Percentiles rank a stretch among this genome's conserved stretches.
These are phyloP conservation scores for Hippocampus guttulatus DNA, from an alignment of 2,113 vertebrate species.

Conservation along the genomic window DNA sequence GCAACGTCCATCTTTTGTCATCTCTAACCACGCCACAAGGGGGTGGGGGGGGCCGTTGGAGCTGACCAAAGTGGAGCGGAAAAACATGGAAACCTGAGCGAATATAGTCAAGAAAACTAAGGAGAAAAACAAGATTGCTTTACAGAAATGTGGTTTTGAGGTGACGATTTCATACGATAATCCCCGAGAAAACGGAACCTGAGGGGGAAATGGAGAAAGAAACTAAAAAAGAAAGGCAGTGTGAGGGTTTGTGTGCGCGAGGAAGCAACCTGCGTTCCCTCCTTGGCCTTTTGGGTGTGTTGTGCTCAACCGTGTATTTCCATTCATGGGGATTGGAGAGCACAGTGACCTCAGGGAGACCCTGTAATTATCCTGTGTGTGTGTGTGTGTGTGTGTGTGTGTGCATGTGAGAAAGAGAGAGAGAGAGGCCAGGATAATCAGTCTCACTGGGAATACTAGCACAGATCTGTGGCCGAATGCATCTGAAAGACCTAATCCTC, in stretches of 20 bases:
- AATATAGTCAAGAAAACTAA: slow-evolving; percentile 4
- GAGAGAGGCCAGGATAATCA: slow-evolving; percentile 70
- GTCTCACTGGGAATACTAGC: slow-evolving; percentile 73
- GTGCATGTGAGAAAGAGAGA: too few relatives aligned
- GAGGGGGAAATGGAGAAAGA: not conserved
- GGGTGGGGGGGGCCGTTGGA: slow-evolving; percentile 47
- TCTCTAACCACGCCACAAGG: slow-evolving; percentile 44
- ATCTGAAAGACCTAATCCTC: slow-evolving; percentile 62
- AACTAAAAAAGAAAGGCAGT: slow-evolving; percentile 1
- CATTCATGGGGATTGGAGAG: slow-evolving; percentile 51
- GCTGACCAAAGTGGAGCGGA: slow-evolving; percentile 19
- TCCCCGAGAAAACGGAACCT: not conserved
- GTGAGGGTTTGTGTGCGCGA: slow-evolving; percentile 28
- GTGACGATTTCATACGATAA: not conserved
- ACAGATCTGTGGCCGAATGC: slow-evolving; percentile 62
- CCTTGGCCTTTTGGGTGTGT: slow-evolving; percentile 42
- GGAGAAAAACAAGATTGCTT: slow-evolving; percentile 2
- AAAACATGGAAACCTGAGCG: slow-evolving; percentile 15
- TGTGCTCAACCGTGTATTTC: slow-evolving; percentile 48
- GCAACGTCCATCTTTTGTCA: not conserved
- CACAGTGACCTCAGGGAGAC: slow-evolving; percentile 68
- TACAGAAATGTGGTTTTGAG: slow-evolving; percentile 4
- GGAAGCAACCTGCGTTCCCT: slow-evolving; percentile 47
- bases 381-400: slow-evolving; percentile 14
- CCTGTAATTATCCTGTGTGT: slow-evolving; percentile 70